Percentiles rank a stretch among this genome's conserved stretches.
These are phyloP conservation scores for Bedellia somnulentella DNA, from an alignment of 2,888 invertebrate genomes.

Conservation along the genomic window DNA sequence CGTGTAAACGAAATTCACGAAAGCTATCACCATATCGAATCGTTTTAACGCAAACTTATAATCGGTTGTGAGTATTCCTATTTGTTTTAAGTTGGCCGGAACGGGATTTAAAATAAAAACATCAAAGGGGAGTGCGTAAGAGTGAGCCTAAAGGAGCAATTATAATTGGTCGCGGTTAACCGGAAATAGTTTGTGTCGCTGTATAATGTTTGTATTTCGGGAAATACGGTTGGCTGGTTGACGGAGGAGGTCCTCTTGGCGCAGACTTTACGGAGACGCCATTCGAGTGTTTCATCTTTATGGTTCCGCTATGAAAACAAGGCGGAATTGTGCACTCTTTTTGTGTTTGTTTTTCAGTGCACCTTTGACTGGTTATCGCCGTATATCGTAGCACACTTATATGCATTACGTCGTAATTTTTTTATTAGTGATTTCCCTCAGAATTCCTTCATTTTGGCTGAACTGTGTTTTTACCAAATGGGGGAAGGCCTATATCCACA, in stretches of 20 bases:
- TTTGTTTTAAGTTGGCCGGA: slow-evolving; percentile 59
- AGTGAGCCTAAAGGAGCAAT: slow-evolving; percentile 51
- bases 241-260: slow-evolving; percentile 14
- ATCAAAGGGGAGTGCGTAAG: slow-evolving; percentile 53
- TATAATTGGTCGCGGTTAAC: slow-evolving; percentile 54
- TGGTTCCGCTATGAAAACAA: too few species aligned
- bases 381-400: too few species aligned
- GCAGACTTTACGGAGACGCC: slow-evolving; percentile 15
- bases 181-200: slow-evolving; percentile 57
- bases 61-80: slow-evolving; percentile 50
- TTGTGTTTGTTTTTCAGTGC: too few species aligned
- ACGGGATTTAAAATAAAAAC: slow-evolving; percentile 54
- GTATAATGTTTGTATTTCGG: slow-evolving; percentile 39
- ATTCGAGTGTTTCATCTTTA: too few species aligned
- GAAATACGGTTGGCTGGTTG: slow-evolving; percentile 20
- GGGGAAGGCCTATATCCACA: too few species aligned
- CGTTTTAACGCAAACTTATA: slow-evolving; percentile 55
- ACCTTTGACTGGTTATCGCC: too few species aligned
- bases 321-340: too few species aligned
- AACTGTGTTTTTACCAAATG: too few species aligned
- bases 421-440: too few species aligned
- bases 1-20: slow-evolving; percentile 37
- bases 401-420: too few species aligned
- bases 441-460: too few species aligned
- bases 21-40: slow-evolving; percentile 54